Evolutionary conservation across 2,888 invertebrate species (phyloP), one percentile per base, ranked within the genome.

Genomic region (Scrobipalpa costella): DNA sequence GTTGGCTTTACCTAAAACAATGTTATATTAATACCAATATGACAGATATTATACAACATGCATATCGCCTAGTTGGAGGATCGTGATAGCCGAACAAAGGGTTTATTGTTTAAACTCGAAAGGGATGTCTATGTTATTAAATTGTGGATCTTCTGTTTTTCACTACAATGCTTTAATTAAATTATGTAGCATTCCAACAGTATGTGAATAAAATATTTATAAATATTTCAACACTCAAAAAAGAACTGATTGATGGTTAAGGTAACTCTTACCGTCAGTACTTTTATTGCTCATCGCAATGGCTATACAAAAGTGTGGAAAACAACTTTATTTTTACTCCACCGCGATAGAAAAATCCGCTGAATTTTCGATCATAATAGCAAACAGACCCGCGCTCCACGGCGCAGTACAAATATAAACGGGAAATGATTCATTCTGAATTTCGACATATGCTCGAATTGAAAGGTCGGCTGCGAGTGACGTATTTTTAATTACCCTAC

Each of bases 401-500:
- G 70, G 71, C 76, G 77, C 76, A 80, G 78, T 80, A 82, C 82
- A 85, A 88, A 87, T 85, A 88, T 84, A 85, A 84, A 84, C 77
- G 78, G 81, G 80, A 88, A 87, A 88, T 89, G 86, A 89, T 86
- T 89, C 87, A 89, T 89, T 88, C 83, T 80, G 79, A 81, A 88
- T 88, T 88, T 88, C 86, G 88, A 88, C 85, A 87, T 88, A 88
- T 88, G 86, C 85, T 85, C 85, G 79, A 88, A 86, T 87, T 85
- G 88, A 84, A 90, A 86, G 84, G 86, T 86, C 80, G 85, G 83
- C 88, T 91, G 90, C 86, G 81, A 87, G 81, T 90, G 90, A 91
- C 90, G 85, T 88, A 86, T 91, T 90, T 91, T 91, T 90, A 91
- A 91, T 90, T 89, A 90, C 86, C 86, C 78, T 27, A 76, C 84